phyloP scores from a whole-genome alignment of 2,888 invertebrate genomes.

The Acrocyrtus sp. region DNA sequence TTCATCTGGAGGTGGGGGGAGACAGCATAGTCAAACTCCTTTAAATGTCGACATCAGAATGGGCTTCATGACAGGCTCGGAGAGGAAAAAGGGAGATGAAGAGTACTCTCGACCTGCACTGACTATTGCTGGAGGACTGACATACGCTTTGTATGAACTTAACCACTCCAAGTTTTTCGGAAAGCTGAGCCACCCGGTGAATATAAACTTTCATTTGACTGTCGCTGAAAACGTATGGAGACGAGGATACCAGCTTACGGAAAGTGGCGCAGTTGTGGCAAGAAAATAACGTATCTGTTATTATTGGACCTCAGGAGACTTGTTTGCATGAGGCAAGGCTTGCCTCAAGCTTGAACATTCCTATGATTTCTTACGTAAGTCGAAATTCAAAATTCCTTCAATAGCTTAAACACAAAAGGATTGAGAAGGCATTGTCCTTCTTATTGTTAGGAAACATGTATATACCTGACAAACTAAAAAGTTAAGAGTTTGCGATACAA shows the following conservation, averaged over 20 bases:
- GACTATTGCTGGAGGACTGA: conserved; percentile 83
- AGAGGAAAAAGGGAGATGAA: conserved; percentile 79
- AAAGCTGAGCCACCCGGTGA: conserved; percentile 40
- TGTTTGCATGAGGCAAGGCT: conserved; percentile 93
- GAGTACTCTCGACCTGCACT: conserved; percentile 79
- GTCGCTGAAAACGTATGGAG: conserved; percentile 92
- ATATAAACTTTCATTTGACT: conserved; percentile 54
- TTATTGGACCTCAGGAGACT: conserved; percentile 90
- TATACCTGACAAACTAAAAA: too few relatives aligned
- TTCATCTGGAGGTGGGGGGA: background rate
- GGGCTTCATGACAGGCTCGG: conserved; percentile 87
- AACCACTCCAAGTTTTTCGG: conserved; percentile 64
- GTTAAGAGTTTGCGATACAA: too few relatives aligned
- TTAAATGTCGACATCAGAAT: conserved; percentile 65
- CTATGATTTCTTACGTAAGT: conserved; percentile 97
- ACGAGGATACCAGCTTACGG: conserved; percentile 85
- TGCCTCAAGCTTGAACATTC: conserved; percentile 92
- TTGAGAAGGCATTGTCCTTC: too few relatives aligned
- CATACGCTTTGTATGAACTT: conserved; percentile 86
- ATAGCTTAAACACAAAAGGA: too few relatives aligned
- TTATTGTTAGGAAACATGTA: too few relatives aligned
- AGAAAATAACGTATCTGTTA: conserved; percentile 80
- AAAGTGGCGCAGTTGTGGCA: conserved; percentile 88
- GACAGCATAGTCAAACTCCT: background rate
- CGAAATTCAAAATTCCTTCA: background rate